A percentile compares a stretch with the other conserved stretches of the same genome.
Conservation (phyloP, 2,113 vertebrate genomes). For the Herpetotheres cachinnans region DNA sequence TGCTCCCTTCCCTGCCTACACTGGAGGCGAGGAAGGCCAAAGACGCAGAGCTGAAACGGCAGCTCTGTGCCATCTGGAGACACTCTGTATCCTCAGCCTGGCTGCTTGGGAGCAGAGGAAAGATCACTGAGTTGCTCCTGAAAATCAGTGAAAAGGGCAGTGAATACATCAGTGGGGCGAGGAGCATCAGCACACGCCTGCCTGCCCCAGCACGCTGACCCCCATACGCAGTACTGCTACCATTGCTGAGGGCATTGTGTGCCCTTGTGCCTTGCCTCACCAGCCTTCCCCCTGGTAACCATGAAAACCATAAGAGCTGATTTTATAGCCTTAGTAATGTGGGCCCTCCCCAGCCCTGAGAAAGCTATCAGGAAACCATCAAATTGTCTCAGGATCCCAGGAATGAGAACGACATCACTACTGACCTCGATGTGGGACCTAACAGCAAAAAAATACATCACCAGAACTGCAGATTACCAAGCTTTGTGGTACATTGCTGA, state of each 20-base stretch:
- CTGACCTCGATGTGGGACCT: too few relatives aligned
- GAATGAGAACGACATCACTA: background rate
- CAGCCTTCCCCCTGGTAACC: background rate
- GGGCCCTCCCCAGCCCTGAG: background rate
- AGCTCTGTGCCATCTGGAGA: background rate
- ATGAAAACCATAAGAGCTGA: background rate
- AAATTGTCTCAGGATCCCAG: fast-evolving
- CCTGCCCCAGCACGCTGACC: background rate
- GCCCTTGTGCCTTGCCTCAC: background rate
- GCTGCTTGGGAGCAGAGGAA: background rate
- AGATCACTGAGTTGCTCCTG: background rate
- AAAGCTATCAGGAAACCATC: background rate
- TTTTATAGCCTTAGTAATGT: background rate
- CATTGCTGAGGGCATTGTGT: background rate
- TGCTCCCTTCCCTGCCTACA: background rate
- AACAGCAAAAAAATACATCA: background rate
- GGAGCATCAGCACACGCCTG: background rate
- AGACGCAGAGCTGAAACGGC: background rate
- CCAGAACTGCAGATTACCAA: background rate
- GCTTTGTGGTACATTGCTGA: background rate
- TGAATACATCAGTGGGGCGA: background rate
- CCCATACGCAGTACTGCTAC: fast-evolving
- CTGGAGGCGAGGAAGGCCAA: background rate
- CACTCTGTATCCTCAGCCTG: background rate
- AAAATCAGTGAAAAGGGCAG: background rate